Percentiles rank a stretch among this genome's conserved stretches.
Conservation (phyloP, 2,113 vertebrate genomes). For the Mobula birostris region DNA sequence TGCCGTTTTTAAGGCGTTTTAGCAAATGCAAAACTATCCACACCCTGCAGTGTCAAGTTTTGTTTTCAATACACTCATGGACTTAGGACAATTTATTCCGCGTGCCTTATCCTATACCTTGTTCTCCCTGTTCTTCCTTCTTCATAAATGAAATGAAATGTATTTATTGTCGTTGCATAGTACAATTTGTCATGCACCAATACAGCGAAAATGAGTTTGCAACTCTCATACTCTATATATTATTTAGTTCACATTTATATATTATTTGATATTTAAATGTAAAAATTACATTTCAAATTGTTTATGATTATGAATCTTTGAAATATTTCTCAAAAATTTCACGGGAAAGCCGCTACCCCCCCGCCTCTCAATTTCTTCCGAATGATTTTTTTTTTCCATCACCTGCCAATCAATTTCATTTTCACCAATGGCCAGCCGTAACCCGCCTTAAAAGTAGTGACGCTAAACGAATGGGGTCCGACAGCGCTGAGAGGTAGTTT, state of each 20-base stretch:
- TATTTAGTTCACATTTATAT: not conserved
- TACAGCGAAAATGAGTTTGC: too few species aligned
- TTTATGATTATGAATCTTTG: not conserved
- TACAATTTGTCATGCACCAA: too few species aligned
- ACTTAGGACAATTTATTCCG: too few species aligned
- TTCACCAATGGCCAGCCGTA: not conserved
- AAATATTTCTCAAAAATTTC: not conserved
- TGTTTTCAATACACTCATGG: too few species aligned
- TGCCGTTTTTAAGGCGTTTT: too few species aligned
- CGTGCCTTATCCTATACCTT: too few species aligned
- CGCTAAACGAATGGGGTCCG: not conserved
- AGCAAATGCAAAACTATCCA: too few species aligned
- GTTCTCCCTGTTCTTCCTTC: too few species aligned
- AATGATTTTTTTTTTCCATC: not conserved
- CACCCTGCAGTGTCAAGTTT: too few species aligned
- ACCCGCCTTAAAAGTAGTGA: not conserved
- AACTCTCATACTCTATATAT: too few species aligned
- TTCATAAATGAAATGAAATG: too few species aligned
- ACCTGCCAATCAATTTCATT: not conserved
- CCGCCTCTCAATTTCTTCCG: not conserved
- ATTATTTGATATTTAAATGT: not conserved
- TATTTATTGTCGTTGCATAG: too few species aligned
- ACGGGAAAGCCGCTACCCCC: not conserved
- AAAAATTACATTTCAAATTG: not conserved
- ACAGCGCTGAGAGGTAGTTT: not conserved